phyloP scores from a whole-genome alignment of 2,797 vertebrate species.

The Aselliscus stoliczkanus region DNA sequence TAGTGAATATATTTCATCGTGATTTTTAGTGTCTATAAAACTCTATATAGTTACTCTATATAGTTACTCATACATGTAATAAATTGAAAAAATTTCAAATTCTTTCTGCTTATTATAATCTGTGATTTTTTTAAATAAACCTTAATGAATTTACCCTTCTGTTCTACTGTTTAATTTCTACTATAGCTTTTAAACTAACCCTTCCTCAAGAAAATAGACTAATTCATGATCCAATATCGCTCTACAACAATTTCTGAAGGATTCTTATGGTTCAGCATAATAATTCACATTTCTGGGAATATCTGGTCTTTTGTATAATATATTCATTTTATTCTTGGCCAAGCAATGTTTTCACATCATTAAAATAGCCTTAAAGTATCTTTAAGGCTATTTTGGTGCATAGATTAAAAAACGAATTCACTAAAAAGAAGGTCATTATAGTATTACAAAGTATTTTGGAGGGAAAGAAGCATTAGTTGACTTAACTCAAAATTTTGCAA shows the following conservation, averaged over 20 bases:
- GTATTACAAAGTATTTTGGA: slow-evolving; percentile 8
- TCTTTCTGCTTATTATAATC: not conserved
- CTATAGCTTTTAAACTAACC: not conserved
- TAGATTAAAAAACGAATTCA: slow-evolving; percentile 6
- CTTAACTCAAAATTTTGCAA: not conserved
- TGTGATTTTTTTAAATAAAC: not conserved
- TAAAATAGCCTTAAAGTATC: slow-evolving; percentile 35
- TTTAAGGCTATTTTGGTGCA: not conserved
- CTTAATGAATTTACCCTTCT: not conserved
- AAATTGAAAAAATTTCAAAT: not conserved
- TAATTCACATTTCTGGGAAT: not conserved
- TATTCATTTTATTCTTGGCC: slow-evolving; percentile 16
- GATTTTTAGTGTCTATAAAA: slow-evolving; percentile 12
- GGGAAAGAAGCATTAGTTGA: not conserved
- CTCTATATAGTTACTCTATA: not conserved
- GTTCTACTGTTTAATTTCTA: not conserved
- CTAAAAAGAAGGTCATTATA: not conserved
- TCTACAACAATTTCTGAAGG: not conserved
- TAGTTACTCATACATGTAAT: not conserved
- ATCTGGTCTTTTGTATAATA: not conserved
- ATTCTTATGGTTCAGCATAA: slow-evolving; percentile 12
- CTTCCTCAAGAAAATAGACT: slow-evolving; percentile 7
- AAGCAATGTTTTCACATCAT: slow-evolving; percentile 7
- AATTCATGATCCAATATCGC: not conserved
- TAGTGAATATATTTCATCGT: not conserved